A percentile compares a stretch with the other conserved stretches of the same genome.
Conservation (phyloP, 2,888 invertebrate genomes). For the Luperina testacea region DNA sequence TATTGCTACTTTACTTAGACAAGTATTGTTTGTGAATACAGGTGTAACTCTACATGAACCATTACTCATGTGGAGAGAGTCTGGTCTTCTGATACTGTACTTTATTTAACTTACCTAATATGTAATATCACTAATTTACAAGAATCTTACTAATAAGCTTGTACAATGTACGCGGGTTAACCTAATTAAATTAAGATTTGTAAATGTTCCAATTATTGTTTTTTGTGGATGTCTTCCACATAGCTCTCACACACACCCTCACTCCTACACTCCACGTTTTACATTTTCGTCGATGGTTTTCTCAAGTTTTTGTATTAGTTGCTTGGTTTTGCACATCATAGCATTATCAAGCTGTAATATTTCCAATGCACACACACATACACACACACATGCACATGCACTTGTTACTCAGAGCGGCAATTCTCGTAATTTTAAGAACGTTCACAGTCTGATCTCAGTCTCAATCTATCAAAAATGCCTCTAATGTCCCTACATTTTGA, state of each 20-base stretch:
- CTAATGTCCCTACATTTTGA: too few species aligned
- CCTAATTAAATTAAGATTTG: neutral
- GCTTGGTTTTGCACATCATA: neutral
- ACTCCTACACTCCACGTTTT: neutral
- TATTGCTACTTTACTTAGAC: too few species aligned
- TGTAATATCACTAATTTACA: neutral
- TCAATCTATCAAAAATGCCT: too few species aligned
- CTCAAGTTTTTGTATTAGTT: neutral
- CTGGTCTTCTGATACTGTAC: neutral
- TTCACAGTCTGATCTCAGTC: too few species aligned
- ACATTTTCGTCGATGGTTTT: neutral
- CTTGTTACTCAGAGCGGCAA: too few species aligned
- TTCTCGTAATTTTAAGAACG: too few species aligned
- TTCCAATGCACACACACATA: too few species aligned
- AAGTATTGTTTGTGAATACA: neutral
- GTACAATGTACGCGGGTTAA: neutral
- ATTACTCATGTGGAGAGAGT: neutral
- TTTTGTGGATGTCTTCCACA: neutral
- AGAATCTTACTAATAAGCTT: neutral
- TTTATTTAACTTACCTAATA: neutral
- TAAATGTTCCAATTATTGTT: neutral
- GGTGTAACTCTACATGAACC: neutral
- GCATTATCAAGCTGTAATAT: neutral
- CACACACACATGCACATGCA: too few species aligned
- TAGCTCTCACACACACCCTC: neutral